A percentile compares a stretch with the other conserved stretches of the same genome.
These are phyloP conservation scores for Diadema setosum DNA, from an alignment of 35 echinoderm and acorn worm species.

Conservation along the genomic window DNA sequence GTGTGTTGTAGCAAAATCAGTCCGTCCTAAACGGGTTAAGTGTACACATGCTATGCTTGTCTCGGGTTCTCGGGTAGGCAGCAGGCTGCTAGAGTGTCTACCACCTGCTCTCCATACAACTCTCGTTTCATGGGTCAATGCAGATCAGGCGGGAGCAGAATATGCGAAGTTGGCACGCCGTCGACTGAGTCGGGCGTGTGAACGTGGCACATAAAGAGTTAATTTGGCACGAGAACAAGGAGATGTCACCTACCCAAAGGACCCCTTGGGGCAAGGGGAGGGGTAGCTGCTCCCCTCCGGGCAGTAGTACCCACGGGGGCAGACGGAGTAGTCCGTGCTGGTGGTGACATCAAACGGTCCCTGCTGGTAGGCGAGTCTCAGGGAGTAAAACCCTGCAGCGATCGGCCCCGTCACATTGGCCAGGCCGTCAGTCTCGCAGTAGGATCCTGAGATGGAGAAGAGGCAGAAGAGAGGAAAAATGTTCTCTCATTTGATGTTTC, in stretches of 20 bases:
- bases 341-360: slow-evolving; percentile 88
- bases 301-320: slow-evolving; percentile 82
- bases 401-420: slow-evolving; percentile 56
- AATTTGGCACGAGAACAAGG: not conserved
- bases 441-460: slow-evolving; percentile 32
- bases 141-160: too few relatives aligned
- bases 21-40: too few relatives aligned
- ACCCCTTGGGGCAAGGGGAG: slow-evolving; percentile 67
- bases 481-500: not conserved
- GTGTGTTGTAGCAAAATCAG: too few relatives aligned
- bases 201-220: too few relatives aligned
- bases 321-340: slow-evolving; percentile 77
- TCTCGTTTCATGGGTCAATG: too few relatives aligned
- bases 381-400: slow-evolving; percentile 78
- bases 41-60: too few relatives aligned
- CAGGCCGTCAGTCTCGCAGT: slow-evolving; percentile 71
- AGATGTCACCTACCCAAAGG: slow-evolving; percentile 59
- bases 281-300: slow-evolving; percentile 72
- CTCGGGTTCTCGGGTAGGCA: too few relatives aligned
- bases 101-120: too few relatives aligned
- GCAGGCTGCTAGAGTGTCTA: too few relatives aligned
- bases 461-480: not conserved
- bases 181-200: too few relatives aligned
- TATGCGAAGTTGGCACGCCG: too few relatives aligned
- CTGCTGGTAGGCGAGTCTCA: slow-evolving; percentile 43